Conservation (phyloP, 1,140 invertebrate species). For the Leptinotarsa lineolata region DNA sequence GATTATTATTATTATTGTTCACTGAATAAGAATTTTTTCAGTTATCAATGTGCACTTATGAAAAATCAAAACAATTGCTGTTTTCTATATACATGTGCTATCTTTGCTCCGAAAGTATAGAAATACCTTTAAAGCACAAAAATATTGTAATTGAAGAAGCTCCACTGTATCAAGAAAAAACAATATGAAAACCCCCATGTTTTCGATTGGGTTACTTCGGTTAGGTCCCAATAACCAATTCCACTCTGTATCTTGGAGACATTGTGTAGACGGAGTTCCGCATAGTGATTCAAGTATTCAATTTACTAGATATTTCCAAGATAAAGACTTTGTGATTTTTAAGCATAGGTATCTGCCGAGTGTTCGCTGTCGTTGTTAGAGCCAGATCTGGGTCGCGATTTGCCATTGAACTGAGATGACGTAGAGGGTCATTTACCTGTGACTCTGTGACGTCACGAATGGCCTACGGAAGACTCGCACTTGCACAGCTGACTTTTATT, state of each 20-base stretch:
- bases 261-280: neutral
- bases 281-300: neutral
- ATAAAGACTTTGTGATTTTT: neutral
- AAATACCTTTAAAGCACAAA: no score
- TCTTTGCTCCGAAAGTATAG: no score
- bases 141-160: no score
- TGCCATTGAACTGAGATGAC: slow-evolving; percentile 58
- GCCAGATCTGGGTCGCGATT: slow-evolving; percentile 57
- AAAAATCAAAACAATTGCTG: no score
- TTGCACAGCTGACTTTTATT: slow-evolving; percentile 49
- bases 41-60: no score
- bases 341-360: neutral
- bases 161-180: no score
- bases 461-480: slow-evolving; percentile 47
- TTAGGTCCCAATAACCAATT: neutral
- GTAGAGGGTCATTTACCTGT: slow-evolving; percentile 57
- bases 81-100: no score
- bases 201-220: no score
- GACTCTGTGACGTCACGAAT: slow-evolving; percentile 56
- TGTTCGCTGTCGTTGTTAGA: slow-evolving; percentile 19
- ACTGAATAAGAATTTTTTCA: no score
- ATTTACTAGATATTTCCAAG: neutral
- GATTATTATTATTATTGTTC: no score
- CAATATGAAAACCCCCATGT: no score
- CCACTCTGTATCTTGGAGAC: neutral